Conservation (phyloP, 2,888 invertebrate species). For the Nymphalis c-album region DNA sequence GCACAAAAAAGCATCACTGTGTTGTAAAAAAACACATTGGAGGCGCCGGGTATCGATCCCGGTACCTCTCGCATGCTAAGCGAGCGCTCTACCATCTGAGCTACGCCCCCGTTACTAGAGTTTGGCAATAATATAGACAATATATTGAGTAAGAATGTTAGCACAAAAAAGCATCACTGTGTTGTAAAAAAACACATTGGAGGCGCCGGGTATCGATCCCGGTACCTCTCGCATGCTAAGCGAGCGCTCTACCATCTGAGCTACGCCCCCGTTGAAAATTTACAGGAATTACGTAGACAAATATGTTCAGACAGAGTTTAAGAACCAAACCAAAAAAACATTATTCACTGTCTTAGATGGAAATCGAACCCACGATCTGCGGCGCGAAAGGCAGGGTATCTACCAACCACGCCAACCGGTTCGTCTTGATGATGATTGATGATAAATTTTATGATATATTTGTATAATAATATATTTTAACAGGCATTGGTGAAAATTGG, state of each 20-base stretch:
- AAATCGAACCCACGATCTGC: too few species aligned
- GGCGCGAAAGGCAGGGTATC: too few species aligned
- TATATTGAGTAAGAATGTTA: too few species aligned
- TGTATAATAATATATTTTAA: constrained; percentile 20
- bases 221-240: constrained; percentile 78
- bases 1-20: too few species aligned
- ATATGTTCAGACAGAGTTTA: too few species aligned
- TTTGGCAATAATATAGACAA: too few species aligned
- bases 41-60: constrained; percentile 37
- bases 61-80: constrained; percentile 78
- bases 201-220: constrained; percentile 37
- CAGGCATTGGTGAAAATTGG: constrained; percentile 65
- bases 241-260: constrained; percentile 82
- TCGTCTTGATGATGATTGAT: too few species aligned
- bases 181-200: constrained; percentile 17
- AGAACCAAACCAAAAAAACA: too few species aligned
- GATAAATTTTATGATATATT: not conserved
- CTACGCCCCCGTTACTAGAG: constrained; percentile 79
- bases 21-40: constrained; percentile 16
- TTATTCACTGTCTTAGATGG: too few species aligned
- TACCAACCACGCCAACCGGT: too few species aligned
- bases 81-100: constrained; percentile 82
- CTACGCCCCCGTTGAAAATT: constrained; percentile 68
- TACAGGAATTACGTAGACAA: too few species aligned
- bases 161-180: too few species aligned